phyloP scores from a whole-genome alignment of 2,888 invertebrate species.

The Volucella bombylans region DNA sequence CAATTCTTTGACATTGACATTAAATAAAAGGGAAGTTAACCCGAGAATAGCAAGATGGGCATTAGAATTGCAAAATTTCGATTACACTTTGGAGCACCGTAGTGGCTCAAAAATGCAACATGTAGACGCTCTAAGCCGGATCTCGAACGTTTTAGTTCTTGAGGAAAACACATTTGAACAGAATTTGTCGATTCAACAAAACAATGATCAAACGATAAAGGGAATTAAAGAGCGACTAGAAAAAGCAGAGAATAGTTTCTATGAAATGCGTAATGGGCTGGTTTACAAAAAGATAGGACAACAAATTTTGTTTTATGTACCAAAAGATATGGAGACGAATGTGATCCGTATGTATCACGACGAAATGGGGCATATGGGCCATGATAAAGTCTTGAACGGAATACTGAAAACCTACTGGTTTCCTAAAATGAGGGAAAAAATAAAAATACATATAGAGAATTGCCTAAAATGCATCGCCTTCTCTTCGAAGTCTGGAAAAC shows the following conservation, averaged over 20 bases:
- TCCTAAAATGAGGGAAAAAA: constrained; percentile 23
- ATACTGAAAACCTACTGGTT: constrained; percentile 59
- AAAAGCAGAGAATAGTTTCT: neutral
- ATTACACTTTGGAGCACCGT: constrained; percentile 2
- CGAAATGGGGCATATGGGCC: constrained; percentile 42
- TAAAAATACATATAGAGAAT: constrained; percentile 23
- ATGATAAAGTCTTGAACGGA: constrained; percentile 28
- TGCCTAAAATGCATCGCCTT: constrained; percentile 51
- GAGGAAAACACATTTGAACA: constrained; percentile 8
- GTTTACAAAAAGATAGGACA: constrained; percentile 34
- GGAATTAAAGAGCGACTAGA: neutral
- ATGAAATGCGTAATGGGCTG: neutral
- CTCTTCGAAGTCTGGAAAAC: constrained; percentile 35
- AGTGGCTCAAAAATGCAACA: constrained; percentile 30
- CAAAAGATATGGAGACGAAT: constrained; percentile 30
- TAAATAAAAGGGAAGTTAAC: too few relatives aligned
- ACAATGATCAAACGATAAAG: constrained; percentile 18
- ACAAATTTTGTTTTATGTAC: constrained; percentile 52
- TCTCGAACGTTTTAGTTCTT: constrained; percentile 29
- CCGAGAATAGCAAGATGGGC: too few relatives aligned
- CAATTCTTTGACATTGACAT: neutral
- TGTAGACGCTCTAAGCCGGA: constrained; percentile 35
- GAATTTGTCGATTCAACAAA: constrained; percentile 24
- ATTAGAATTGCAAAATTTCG: neutral
- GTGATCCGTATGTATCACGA: constrained; percentile 49